Percentiles rank a stretch among this genome's conserved stretches.
These are phyloP conservation scores for Neosalanx taihuensis DNA, from an alignment of 2,797 vertebrate species.

Conservation along the genomic window DNA sequence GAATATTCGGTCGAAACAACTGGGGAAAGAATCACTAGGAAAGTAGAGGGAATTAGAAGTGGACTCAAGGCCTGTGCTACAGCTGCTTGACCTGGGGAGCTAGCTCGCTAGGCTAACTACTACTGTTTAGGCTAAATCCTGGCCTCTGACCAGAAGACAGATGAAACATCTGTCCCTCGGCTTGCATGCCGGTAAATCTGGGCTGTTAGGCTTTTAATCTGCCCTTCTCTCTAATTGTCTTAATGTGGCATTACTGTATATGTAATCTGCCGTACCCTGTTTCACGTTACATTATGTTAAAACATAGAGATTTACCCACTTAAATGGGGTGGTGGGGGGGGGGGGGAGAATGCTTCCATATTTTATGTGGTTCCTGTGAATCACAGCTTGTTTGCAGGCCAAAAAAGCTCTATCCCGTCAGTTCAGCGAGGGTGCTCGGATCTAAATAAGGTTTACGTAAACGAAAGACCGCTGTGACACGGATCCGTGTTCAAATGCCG, in stretches of 20 bases:
- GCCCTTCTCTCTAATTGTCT: slow-evolving; percentile 16
- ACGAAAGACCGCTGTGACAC: background rate
- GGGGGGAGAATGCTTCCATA: background rate
- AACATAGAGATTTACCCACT: background rate
- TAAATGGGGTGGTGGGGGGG: background rate
- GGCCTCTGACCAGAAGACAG: slow-evolving; percentile 8
- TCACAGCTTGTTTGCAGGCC: background rate
- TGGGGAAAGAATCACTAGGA: background rate
- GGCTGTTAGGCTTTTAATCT: slow-evolving; percentile 12
- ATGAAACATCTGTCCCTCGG: slow-evolving; percentile 22
- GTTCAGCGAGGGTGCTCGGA: background rate
- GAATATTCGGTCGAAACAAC: background rate
- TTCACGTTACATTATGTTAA: slow-evolving; percentile 4
- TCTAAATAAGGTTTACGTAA: background rate
- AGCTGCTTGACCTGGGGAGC: slow-evolving; percentile 4
- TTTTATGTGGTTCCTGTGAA: slow-evolving; percentile 1
- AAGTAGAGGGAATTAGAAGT: background rate
- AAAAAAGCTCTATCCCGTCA: background rate
- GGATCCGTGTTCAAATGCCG: background rate
- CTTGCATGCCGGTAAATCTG: slow-evolving; percentile 21
- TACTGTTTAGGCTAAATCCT: background rate
- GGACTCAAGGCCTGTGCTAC: background rate
- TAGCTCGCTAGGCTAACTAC: background rate
- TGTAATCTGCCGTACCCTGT: slow-evolving; percentile 5
- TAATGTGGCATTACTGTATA: slow-evolving; percentile 26